Evolutionary conservation across 2,888 invertebrate species (phyloP).

Genomic region (Drosophila paranaensis): DNA sequence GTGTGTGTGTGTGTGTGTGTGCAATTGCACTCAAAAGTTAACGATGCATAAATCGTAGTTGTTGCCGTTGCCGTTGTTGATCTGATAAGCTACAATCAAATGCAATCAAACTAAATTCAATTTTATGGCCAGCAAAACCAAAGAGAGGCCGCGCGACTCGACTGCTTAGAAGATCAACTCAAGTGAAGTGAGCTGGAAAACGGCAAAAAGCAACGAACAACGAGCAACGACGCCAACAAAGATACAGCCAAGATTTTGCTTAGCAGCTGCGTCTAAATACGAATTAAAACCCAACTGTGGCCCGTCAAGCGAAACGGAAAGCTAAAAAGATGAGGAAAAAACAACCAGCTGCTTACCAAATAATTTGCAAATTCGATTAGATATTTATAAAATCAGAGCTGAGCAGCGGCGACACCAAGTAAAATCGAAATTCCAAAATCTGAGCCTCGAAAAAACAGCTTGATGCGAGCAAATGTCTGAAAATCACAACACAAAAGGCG

Average conservation of each 20-base stretch:
- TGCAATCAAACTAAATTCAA: constrained; percentile 80
- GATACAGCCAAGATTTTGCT: constrained; percentile 36
- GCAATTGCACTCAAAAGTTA: constrained; percentile 66
- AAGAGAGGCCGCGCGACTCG: constrained; percentile 42
- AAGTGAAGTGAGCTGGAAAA: constrained; percentile 72
- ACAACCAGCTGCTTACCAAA: constrained; percentile 52
- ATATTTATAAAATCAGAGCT: constrained; percentile 22
- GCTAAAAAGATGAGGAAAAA: constrained; percentile 11
- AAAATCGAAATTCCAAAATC: constrained; percentile 15
- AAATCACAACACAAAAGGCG: constrained; percentile 31
- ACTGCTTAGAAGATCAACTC: constrained; percentile 63
- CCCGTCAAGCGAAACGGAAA: constrained; percentile 37
- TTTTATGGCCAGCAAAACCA: constrained; percentile 61
- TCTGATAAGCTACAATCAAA: constrained; percentile 80
- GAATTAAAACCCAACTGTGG: constrained; percentile 62
- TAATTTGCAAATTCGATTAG: constrained; percentile 68
- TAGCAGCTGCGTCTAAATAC: constrained; percentile 66
- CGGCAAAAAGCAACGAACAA: constrained; percentile 25
- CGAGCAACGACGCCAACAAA: constrained; percentile 1
- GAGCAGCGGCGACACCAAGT: background rate
- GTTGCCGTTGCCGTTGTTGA: constrained; percentile 17
- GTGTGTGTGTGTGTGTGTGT: background rate
- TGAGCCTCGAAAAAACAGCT: constrained; percentile 11
- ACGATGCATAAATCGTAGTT: constrained; percentile 73
- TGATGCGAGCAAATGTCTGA: constrained; percentile 15